phyloP scores from a whole-genome alignment of 1,140 invertebrate genomes.

The Pogonognathellus flavescens region DNA sequence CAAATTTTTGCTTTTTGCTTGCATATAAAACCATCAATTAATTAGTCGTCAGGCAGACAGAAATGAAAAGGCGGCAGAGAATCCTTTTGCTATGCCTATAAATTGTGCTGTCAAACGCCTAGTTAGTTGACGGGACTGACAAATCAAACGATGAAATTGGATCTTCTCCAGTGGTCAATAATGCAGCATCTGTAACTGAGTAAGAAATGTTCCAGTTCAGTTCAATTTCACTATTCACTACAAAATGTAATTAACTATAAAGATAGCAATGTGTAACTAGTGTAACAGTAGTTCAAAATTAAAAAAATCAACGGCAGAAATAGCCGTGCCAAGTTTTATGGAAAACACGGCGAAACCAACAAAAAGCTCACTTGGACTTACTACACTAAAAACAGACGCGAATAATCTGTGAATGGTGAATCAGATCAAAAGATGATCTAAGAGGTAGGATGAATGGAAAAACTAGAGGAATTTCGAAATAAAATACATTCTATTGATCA shows the following conservation, averaged over 20 bases:
- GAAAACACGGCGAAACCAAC: constrained; percentile 21
- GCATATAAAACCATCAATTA: constrained; percentile 34
- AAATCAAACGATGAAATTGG: neutral
- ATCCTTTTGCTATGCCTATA: neutral
- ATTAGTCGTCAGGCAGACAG: neutral
- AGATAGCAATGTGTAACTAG: neutral
- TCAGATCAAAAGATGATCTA: neutral
- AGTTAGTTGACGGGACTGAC: neutral
- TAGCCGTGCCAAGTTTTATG: neutral
- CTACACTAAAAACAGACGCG: neutral
- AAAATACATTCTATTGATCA: constrained; percentile 6
- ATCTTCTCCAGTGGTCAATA: constrained; percentile 11
- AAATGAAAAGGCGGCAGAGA: neutral
- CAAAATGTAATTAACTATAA: neutral
- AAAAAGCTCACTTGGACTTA: constrained; percentile 26
- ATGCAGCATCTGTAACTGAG: constrained; percentile 42
- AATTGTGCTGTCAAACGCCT: neutral
- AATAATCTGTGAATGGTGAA: constrained; percentile 7
- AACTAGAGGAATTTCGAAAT: constrained; percentile 10
- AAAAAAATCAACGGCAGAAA: constrained; percentile 4
- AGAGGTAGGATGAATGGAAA: neutral
- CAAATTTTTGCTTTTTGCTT: neutral
- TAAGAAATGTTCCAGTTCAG: constrained; percentile 10
- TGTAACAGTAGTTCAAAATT: neutral
- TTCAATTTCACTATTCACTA: constrained; percentile 18